Evolutionary conservation across 2,797 vertebrate genomes (phyloP), one percentile per base, ranked within the genome.

Genomic region (Percopsis omiscomaycus): DNA sequence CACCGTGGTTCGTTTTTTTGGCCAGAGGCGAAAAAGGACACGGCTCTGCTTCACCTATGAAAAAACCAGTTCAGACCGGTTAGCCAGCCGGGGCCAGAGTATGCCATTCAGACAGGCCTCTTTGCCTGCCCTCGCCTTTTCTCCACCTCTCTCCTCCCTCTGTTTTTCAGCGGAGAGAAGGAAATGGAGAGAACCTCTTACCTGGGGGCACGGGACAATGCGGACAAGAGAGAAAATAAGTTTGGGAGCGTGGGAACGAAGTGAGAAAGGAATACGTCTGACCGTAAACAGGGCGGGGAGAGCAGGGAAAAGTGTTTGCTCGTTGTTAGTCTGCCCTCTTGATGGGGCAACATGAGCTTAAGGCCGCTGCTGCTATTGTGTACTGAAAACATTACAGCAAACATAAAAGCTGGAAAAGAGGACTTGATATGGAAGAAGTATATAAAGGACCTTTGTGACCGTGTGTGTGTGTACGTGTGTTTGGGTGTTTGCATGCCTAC

Each of bases 11-110:
- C 8, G 6, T 29, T 53, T 27, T 53, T 86, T 92, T 94, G 90
- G 92, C 92, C 92, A 83, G 90, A 91, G 90, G 93, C 90, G 89
- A 92, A 88, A 91, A 80, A 90, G 84, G 86, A 90, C 89, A 90
- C 85, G 84, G 87, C 90, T 94, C 81, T 64, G 74, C 91, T 86
- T 82, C 74, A 88, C 83, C 89, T 89, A 81, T 86, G 88, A 90
- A 89, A 84, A 84, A 94, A 94, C 94, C 93, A 94, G 95, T 96
- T 92, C 90, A 95, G 92, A 94, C 95, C 89, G 92, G 95, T 95
- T 94, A 91, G 89, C 91, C 92, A 90, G 92, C 91, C 59, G 63
- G 63, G 84, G 79, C 76, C 71, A 14, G 68, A 78, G 76, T 61
- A 83, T 75, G 82, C 73, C 8, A 54, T 76, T 76, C 69, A 77